Conservation (phyloP, 1,140 invertebrate genomes). For the Drosophila cardini region DNA sequence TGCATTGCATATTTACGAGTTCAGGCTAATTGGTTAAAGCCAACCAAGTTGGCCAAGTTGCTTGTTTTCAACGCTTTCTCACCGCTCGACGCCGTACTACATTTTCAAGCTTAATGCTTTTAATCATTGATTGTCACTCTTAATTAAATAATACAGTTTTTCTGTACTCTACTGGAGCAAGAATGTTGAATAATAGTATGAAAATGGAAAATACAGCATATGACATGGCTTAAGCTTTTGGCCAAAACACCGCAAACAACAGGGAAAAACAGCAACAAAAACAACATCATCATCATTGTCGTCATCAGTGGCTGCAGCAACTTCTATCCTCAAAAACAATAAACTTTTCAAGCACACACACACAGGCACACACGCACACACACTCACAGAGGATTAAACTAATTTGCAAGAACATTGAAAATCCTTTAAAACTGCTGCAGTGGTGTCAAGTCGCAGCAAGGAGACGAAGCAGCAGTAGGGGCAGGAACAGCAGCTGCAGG, state of each 20-base stretch:
- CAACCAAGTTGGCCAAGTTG: background rate
- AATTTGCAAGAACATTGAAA: constrained; percentile 78
- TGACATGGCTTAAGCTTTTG: constrained; percentile 23
- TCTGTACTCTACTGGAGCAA: constrained; percentile 12
- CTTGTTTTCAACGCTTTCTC: background rate
- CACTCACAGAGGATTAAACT: constrained; percentile 59
- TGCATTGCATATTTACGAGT: constrained; percentile 74
- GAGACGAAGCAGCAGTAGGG: background rate
- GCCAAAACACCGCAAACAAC: constrained; percentile 31
- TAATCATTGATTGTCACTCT: constrained; percentile 29
- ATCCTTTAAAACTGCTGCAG: constrained; percentile 64
- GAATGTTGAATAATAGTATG: background rate
- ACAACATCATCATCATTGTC: constrained; percentile 9
- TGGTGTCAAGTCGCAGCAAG: constrained; percentile 13
- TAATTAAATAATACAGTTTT: constrained; percentile 29
- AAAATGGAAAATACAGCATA: background rate
- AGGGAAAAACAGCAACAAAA: constrained; percentile 13
- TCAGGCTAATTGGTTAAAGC: constrained; percentile 33
- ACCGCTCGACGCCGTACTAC: background rate
- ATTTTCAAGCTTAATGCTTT: constrained; percentile 4
- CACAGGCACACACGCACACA: constrained; percentile 13
- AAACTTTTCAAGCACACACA: constrained; percentile 59
- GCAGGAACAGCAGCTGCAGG: background rate
- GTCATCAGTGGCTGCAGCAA: constrained; percentile 23
- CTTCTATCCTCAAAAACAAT: constrained; percentile 54